phyloP scores from a whole-genome alignment of 2,797 vertebrate species.

The Leucoraja ocellata region DNA sequence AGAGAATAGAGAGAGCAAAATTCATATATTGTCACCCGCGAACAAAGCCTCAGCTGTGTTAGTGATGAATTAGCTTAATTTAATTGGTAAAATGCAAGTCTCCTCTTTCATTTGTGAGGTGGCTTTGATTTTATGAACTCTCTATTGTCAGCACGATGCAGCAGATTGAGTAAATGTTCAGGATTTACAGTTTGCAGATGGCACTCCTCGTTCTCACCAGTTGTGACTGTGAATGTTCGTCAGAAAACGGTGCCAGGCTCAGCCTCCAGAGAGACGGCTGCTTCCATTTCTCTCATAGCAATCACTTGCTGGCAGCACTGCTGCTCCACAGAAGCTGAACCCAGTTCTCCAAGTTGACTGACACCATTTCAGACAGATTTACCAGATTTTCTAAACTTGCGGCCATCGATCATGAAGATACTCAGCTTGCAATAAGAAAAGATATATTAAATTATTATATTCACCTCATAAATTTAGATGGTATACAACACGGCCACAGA shows the following conservation, averaged over 20 bases:
- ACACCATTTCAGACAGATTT: constrained; percentile 29
- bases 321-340: constrained; percentile 55
- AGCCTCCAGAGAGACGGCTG: constrained; percentile 66
- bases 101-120: constrained; percentile 68
- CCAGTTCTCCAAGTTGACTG: background rate
- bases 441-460: constrained; percentile 32
- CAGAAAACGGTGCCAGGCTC: constrained; percentile 63
- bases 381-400: constrained; percentile 34
- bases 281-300: constrained; percentile 64
- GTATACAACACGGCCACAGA: background rate
- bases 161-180: constrained; percentile 74
- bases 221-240: constrained; percentile 63
- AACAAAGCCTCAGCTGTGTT: constrained; percentile 77
- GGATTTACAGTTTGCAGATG: constrained; percentile 78
- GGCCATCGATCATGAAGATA: constrained; percentile 24
- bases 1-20: constrained; percentile 38
- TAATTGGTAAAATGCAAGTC: constrained; percentile 69
- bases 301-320: constrained; percentile 59
- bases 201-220: constrained; percentile 65
- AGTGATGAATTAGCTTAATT: constrained; percentile 72
- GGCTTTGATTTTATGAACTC: constrained; percentile 62
- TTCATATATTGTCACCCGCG: constrained; percentile 59
- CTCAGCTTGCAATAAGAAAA: background rate
- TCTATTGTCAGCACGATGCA: constrained; percentile 61
- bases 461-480: constrained; percentile 16